Percentiles rank a stretch among this genome's conserved stretches.
Conservation (phyloP, 2,888 invertebrate genomes). For the Anaspis maculata region DNA sequence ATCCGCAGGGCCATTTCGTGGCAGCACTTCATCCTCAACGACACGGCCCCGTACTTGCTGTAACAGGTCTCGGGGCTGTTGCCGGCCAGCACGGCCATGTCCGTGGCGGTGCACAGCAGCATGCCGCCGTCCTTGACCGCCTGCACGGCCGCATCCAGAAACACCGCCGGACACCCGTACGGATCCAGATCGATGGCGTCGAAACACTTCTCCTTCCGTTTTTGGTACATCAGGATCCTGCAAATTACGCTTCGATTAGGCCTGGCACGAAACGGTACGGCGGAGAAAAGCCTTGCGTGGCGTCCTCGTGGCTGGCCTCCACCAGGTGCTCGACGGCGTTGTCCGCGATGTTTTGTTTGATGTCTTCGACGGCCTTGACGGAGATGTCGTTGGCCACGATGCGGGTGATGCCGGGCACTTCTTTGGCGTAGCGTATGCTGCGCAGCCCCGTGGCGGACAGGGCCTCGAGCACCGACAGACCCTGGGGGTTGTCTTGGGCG, state of each 20-base stretch:
- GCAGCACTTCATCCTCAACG: conserved; percentile 76
- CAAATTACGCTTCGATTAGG: conserved; percentile 17
- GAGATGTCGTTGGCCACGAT: conserved; percentile 92
- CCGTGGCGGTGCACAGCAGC: conserved; percentile 92
- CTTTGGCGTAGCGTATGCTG: conserved; percentile 93
- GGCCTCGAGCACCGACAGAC: conserved; percentile 76
- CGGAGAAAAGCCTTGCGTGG: conserved; percentile 61
- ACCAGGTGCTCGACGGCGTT: conserved; percentile 72
- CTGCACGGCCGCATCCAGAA: conserved; percentile 84
- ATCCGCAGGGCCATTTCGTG: conserved; percentile 97
- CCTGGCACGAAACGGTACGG: too few species aligned
- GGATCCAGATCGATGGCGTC: conserved; percentile 94
- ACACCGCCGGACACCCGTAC: conserved; percentile 90
- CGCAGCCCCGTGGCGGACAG: conserved; percentile 92
- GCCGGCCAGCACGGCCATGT: conserved; percentile 93
- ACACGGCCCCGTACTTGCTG: conserved; percentile 85
- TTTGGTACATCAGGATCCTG: conserved; percentile 80
- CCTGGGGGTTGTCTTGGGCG: conserved; percentile 41
- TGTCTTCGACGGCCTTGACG: conserved; percentile 73
- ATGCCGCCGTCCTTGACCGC: conserved; percentile 75
- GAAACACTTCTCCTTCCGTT: conserved; percentile 63
- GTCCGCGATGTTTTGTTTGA: conserved; percentile 66
- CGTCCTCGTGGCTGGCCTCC: conserved; percentile 74
- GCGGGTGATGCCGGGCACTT: conserved; percentile 71
- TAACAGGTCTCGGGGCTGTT: conserved; percentile 91